A percentile compares a stretch with the other conserved stretches of the same genome.
Evolutionary conservation across 2,888 invertebrate genomes (phyloP).

Genomic region (Erebia epiphron): DNA sequence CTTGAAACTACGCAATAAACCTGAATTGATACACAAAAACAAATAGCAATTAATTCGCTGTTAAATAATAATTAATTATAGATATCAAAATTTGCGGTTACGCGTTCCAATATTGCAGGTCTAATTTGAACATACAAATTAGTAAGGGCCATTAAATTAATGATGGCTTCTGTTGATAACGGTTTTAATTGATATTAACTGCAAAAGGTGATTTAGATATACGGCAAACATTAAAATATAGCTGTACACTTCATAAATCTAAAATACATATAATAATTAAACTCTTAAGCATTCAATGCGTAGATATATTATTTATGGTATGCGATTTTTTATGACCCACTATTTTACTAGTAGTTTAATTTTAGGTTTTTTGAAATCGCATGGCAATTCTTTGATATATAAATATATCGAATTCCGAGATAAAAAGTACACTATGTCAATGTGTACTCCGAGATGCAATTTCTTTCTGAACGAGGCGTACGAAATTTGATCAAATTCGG

Average conservation of each 20-base stretch:
- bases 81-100: slow-evolving; percentile 6
- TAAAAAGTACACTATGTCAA: no score
- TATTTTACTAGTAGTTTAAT: no score
- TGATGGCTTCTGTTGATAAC: background rate
- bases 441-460: no score
- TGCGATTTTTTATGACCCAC: no score
- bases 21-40: slow-evolving; percentile 1
- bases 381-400: no score
- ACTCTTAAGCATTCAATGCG: no score
- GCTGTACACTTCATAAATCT: background rate
- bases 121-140: slow-evolving; percentile 6
- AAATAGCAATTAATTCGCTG: background rate
- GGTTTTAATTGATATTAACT: slow-evolving; percentile 9
- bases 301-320: no score
- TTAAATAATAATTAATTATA: slow-evolving; percentile 4
- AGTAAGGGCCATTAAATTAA: background rate
- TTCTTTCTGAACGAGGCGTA: no score
- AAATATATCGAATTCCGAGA: no score
- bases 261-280: no score
- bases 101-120: background rate
- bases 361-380: no score
- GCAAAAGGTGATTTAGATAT: background rate
- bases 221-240: background rate
- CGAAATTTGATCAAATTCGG: no score
- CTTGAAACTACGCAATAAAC: background rate